Conservation (phyloP, 2,113 vertebrate species). For the Syngnathus floridae region DNA sequence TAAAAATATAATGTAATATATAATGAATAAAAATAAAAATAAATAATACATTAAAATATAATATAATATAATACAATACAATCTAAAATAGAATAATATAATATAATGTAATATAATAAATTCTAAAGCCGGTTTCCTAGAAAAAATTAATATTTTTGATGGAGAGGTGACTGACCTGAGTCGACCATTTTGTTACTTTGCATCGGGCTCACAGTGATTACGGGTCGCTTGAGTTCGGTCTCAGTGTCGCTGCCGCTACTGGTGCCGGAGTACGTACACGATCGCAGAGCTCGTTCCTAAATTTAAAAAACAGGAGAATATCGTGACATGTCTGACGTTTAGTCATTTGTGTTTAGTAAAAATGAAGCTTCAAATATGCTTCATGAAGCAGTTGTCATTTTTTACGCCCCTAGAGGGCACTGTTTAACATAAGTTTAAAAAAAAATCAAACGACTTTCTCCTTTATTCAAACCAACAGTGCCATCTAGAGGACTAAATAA, state of each 20-base stretch:
- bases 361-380: not conserved
- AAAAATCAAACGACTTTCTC: no score
- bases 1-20: no score
- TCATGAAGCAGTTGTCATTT: no score
- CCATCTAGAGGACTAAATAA: no score
- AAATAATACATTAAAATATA: no score
- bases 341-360: not conserved
- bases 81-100: no score
- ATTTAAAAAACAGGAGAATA: not conserved
- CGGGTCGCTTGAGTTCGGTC: slow-evolving; percentile 28
- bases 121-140: not conserved
- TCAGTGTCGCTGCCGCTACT: slow-evolving; percentile 52
- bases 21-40: no score
- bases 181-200: slow-evolving; percentile 25
- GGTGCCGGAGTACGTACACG: slow-evolving; percentile 53
- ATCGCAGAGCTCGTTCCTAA: slow-evolving; percentile 45
- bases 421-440: no score
- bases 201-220: slow-evolving; percentile 21
- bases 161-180: slow-evolving; percentile 36
- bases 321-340: not conserved
- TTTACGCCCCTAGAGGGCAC: no score
- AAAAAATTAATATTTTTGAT: not conserved
- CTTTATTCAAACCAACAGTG: no score
- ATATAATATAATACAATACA: no score
- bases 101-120: no score